These are phyloP conservation scores for Drosophila kanekoi DNA, from an alignment of 2,888 invertebrate species.

Conservation along the genomic window DNA sequence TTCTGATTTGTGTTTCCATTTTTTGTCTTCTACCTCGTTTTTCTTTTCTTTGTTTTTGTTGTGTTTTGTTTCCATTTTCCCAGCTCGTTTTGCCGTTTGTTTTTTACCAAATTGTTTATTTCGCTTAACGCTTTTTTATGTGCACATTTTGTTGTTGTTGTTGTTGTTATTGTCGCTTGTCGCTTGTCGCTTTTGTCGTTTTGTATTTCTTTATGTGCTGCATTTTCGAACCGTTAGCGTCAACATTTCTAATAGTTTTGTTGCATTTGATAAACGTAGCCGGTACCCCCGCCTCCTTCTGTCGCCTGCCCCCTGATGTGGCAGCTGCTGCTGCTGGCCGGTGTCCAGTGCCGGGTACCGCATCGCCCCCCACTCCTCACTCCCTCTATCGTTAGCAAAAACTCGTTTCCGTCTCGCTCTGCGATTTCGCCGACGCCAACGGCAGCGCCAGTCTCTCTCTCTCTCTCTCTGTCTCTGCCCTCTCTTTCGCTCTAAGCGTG, in stretches of 20 bases:
- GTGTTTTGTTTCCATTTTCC: slow-evolving; percentile 26
- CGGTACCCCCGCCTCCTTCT: slow-evolving; percentile 4
- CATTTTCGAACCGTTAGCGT: slow-evolving; percentile 75
- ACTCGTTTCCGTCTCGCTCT: slow-evolving; percentile 64
- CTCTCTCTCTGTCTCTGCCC: slow-evolving; percentile 14
- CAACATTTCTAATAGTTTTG: slow-evolving; percentile 67
- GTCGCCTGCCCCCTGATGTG: slow-evolving; percentile 6
- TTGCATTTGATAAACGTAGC: slow-evolving; percentile 65
- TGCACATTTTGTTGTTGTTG: slow-evolving; percentile 43
- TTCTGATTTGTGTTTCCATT: slow-evolving; percentile 10
- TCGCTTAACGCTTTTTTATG: slow-evolving; percentile 48
- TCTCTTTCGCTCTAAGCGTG: slow-evolving; percentile 19
- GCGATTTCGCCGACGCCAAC: slow-evolving; percentile 66
- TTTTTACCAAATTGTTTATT: slow-evolving; percentile 54
- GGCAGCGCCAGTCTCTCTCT: slow-evolving; percentile 24
- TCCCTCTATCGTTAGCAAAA: slow-evolving; percentile 24
- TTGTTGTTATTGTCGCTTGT: slow-evolving; percentile 21
- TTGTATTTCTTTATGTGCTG: slow-evolving; percentile 61
- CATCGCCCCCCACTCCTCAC: not conserved
- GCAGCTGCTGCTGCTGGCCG: slow-evolving; percentile 19
- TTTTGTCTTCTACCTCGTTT: slow-evolving; percentile 16
- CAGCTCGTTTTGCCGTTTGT: slow-evolving; percentile 54
- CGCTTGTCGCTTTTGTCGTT: slow-evolving; percentile 13
- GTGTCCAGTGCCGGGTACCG: slow-evolving; percentile 48
- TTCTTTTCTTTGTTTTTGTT: slow-evolving; percentile 17